These are phyloP conservation scores for Torymus auratus DNA, from an alignment of 2,888 invertebrate genomes.

Conservation along the genomic window DNA sequence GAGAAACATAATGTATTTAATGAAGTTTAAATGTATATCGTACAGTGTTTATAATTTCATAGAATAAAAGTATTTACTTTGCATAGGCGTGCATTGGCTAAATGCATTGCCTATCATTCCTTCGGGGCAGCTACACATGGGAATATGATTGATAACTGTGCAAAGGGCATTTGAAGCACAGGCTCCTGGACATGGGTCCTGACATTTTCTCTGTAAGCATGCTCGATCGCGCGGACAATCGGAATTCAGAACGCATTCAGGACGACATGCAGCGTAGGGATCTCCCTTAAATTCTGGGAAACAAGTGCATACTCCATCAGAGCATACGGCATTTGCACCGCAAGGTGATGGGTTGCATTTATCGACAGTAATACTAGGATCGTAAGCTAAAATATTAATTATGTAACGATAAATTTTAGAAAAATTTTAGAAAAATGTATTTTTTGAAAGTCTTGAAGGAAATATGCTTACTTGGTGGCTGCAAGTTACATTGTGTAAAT, in stretches of 20 bases:
- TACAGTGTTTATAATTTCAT: background rate
- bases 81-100: slow-evolving; percentile 75
- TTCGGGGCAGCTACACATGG: slow-evolving; percentile 87
- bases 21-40: background rate
- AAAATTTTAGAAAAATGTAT: slow-evolving; percentile 11
- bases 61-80: slow-evolving; percentile 64
- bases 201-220: slow-evolving; percentile 89
- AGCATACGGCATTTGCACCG: slow-evolving; percentile 89
- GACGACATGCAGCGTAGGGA: slow-evolving; percentile 84
- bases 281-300: slow-evolving; percentile 73
- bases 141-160: slow-evolving; percentile 89
- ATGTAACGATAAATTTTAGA: background rate
- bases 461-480: slow-evolving; percentile 79
- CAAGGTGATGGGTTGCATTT: slow-evolving; percentile 93
- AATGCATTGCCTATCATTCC: slow-evolving; percentile 88
- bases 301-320: slow-evolving; percentile 71
- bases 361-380: slow-evolving; percentile 78
- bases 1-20: no score
- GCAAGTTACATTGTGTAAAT: slow-evolving; percentile 74
- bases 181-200: slow-evolving; percentile 91
- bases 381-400: slow-evolving; percentile 52
- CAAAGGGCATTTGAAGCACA: slow-evolving; percentile 91
- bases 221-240: slow-evolving; percentile 90
- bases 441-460: slow-evolving; percentile 57
- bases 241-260: slow-evolving; percentile 90